Evolutionary conservation across 2,888 invertebrate species (phyloP).

Genomic region (Agriotes lineatus): DNA sequence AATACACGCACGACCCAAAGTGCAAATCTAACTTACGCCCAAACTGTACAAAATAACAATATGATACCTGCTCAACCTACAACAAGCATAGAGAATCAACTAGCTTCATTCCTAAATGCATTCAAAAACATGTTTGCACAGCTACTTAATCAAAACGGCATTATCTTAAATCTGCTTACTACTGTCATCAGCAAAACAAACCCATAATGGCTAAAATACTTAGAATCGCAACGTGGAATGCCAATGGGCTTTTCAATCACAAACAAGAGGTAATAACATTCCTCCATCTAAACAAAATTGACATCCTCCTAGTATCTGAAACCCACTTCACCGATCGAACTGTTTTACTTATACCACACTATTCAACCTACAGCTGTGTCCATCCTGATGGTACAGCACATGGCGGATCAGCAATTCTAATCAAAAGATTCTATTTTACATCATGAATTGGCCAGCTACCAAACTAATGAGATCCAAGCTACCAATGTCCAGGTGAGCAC

Average conservation of each 20-base stretch:
- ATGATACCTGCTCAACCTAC: background rate
- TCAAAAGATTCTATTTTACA: constrained; percentile 2
- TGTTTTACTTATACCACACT: background rate
- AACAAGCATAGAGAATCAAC: background rate
- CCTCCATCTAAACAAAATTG: constrained; percentile 6
- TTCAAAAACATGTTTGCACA: constrained; percentile 18
- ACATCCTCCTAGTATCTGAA: constrained; percentile 16
- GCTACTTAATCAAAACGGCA: constrained; percentile 19
- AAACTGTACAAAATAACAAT: background rate
- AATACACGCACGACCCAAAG: background rate
- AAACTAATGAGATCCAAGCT: constrained; percentile 15
- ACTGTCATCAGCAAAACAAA: constrained; percentile 3
- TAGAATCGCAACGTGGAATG: constrained; percentile 21
- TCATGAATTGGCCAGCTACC: constrained; percentile 1
- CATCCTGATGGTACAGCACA: constrained; percentile 11
- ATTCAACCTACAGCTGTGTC: background rate
- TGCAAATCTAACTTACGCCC: background rate
- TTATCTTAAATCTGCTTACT: constrained; percentile 6
- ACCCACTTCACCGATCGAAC: constrained; percentile 5
- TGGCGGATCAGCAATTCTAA: background rate
- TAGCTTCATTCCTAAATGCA: background rate
- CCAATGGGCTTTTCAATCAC: constrained; percentile 12
- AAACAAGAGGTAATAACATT: constrained; percentile 3
- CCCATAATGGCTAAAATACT: background rate
- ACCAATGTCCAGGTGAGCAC: constrained; percentile 15